These are phyloP conservation scores for Ondatra zibethicus DNA, from an alignment of 2,113 vertebrate species.

Conservation along the genomic window DNA sequence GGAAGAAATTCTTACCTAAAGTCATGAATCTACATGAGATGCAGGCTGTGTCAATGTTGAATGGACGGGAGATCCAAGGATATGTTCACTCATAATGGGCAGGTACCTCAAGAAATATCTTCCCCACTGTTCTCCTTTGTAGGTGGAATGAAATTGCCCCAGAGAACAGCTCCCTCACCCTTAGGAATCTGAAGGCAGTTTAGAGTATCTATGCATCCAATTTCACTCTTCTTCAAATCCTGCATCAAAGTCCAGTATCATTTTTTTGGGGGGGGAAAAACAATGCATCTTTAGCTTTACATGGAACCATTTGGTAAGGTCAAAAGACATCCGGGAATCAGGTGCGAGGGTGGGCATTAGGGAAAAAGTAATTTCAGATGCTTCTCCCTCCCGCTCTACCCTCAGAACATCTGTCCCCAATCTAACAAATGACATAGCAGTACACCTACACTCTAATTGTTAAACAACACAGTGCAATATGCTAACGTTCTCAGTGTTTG, in stretches of 20 bases:
- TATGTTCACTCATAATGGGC: accelerated
- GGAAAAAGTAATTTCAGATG: neutral
- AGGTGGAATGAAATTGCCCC: neutral
- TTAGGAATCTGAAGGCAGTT: neutral
- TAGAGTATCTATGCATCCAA: neutral
- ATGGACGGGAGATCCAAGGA: neutral
- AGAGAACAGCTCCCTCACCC: neutral
- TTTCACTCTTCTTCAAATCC: neutral
- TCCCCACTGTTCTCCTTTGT: accelerated
- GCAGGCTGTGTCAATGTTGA: accelerated
- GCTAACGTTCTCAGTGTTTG: constrained; percentile 44
- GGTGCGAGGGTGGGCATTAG: neutral
- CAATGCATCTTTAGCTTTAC: neutral
- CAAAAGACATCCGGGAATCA: neutral
- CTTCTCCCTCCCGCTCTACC: neutral
- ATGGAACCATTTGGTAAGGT: neutral
- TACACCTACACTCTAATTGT: constrained; percentile 33
- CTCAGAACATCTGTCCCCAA: constrained; percentile 49
- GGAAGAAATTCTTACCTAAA: neutral
- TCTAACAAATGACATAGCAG: neutral
- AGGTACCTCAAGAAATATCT: neutral
- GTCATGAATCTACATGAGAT: neutral
- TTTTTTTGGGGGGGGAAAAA: neutral
- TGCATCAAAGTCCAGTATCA: neutral
- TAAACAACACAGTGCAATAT: neutral